Conservation (phyloP, 2,113 vertebrate genomes). For the Thymallus thymallus region DNA sequence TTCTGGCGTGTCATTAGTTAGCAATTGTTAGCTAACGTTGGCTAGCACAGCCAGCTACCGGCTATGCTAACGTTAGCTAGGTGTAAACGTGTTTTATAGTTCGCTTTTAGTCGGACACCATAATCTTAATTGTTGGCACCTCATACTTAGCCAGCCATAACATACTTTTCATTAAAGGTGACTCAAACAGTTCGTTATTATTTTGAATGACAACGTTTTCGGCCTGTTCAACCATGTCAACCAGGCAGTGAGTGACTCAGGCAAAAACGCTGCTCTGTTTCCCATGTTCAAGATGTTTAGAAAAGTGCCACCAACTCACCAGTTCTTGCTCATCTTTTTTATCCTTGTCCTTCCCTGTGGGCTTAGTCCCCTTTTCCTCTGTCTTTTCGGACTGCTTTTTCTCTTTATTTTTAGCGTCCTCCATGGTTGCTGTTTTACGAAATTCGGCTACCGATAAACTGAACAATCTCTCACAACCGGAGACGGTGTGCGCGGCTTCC, state of each 20-base stretch:
- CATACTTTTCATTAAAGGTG: neutral
- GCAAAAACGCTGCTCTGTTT: slow-evolving; percentile 58
- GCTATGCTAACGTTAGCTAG: neutral
- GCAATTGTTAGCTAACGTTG: neutral
- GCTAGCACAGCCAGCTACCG: too few species aligned
- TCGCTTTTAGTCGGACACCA: neutral
- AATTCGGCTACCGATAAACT: slow-evolving; percentile 24
- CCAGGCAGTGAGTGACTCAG: slow-evolving; percentile 69
- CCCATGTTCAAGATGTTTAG: neutral
- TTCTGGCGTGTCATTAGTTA: too few species aligned
- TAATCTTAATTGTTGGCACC: neutral
- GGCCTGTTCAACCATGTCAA: slow-evolving; percentile 43
- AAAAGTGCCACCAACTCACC: slow-evolving; percentile 45
- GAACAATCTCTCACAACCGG: neutral
- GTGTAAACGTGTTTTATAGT: too few species aligned
- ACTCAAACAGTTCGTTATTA: neutral
- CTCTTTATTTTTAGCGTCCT: slow-evolving; percentile 78
- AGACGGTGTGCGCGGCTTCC: neutral
- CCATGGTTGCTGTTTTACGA: slow-evolving; percentile 61
- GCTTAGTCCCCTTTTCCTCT: slow-evolving; percentile 65
- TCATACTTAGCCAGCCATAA: neutral
- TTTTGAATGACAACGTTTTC: neutral
- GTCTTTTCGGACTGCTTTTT: slow-evolving; percentile 69
- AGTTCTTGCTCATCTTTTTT: slow-evolving; percentile 80
- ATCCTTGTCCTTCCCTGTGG: slow-evolving; percentile 73